Conservation (phyloP, 2,113 vertebrate genomes). For the Siphamia tubifer region DNA sequence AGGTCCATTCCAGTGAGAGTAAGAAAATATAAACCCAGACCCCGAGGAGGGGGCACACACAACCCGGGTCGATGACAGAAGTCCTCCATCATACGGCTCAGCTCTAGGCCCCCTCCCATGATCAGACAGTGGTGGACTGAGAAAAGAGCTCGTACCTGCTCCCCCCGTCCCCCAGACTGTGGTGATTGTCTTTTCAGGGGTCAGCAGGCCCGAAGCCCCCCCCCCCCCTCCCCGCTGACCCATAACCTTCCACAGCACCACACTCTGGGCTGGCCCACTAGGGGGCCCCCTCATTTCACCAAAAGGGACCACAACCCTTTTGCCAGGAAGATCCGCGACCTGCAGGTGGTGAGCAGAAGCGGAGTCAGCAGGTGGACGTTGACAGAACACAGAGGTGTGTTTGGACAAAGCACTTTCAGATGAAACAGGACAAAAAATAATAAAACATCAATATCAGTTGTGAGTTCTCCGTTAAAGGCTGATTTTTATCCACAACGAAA, state of each 20-base stretch:
- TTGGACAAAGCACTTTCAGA: background rate
- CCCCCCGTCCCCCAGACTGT: conserved; percentile 73
- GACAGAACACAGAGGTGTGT: too few species aligned
- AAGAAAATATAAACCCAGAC: too few species aligned
- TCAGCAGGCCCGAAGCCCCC: conserved; percentile 62
- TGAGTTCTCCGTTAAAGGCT: too few species aligned
- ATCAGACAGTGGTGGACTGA: conserved; percentile 66
- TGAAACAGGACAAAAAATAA: too few species aligned
- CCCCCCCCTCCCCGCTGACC: conserved; percentile 57
- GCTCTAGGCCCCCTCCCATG: conserved; percentile 31
- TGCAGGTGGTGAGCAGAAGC: conserved; percentile 20
- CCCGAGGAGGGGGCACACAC: too few species aligned
- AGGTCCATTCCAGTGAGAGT: too few species aligned
- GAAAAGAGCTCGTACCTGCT: conserved; percentile 76
- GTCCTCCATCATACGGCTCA: conserved; percentile 43
- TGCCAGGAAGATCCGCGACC: conserved; percentile 62
- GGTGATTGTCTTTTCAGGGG: conserved; percentile 76
- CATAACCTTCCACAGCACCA: conserved; percentile 65
- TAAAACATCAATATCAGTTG: too few species aligned
- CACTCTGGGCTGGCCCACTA: conserved; percentile 68
- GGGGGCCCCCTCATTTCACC: conserved; percentile 71
- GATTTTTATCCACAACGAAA: too few species aligned
- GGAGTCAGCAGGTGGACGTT: background rate
- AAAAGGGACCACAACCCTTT: conserved; percentile 77
- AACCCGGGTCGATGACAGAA: conserved; percentile 35